These are phyloP conservation scores for Euzetes globulus DNA, from an alignment of 2,888 invertebrate genomes.

Conservation along the genomic window DNA sequence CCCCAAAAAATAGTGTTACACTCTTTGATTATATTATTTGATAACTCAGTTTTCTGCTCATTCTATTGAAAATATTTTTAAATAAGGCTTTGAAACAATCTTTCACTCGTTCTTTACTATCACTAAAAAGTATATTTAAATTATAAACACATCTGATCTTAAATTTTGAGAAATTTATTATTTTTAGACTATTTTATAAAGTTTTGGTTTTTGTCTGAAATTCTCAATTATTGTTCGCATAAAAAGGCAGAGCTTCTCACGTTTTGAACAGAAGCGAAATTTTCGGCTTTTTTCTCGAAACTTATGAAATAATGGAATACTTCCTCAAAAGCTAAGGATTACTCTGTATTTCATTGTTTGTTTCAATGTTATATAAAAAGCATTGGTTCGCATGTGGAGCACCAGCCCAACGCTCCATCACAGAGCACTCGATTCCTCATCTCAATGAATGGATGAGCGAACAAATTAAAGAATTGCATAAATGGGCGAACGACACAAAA, in stretches of 20 bases:
- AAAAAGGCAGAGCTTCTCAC: conserved; percentile 7
- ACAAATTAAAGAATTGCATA: conserved; percentile 8
- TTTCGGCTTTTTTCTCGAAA: not conserved
- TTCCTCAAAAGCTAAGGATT: not conserved
- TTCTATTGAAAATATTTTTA: not conserved
- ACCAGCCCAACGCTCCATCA: not conserved
- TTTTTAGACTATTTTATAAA: not conserved
- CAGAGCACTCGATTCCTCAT: not conserved
- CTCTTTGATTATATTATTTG: not conserved
- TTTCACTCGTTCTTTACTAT: not conserved
- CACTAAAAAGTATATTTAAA: not conserved
- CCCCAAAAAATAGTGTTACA: conserved; percentile 9
- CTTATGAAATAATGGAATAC: not conserved
- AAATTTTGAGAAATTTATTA: not conserved
- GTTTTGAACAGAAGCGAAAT: conserved; percentile 17
- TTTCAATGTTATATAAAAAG: conserved; percentile 1
- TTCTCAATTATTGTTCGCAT: not conserved
- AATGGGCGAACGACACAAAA: not conserved
- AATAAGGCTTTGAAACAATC: not conserved
- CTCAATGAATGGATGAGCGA: conserved; percentile 8
- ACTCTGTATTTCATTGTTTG: not conserved
- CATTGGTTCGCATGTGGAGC: not conserved
- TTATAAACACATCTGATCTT: not conserved
- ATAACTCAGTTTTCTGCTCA: not conserved
- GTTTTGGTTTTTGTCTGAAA: not conserved